phyloP scores from a whole-genome alignment of 1,140 invertebrate species.

The Dendroctonus ponderosae region DNA sequence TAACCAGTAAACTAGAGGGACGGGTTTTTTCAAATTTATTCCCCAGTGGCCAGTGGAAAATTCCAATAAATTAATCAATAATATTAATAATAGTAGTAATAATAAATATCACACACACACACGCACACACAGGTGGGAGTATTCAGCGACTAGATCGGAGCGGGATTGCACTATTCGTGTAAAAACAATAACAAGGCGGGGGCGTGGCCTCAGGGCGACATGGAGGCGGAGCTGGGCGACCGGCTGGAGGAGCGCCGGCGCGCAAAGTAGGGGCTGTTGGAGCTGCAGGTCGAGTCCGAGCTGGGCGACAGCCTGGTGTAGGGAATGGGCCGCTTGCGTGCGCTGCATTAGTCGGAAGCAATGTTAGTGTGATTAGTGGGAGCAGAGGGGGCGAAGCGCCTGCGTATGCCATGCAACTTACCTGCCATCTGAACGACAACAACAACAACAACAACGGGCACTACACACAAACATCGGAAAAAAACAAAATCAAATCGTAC shows the following conservation, averaged over 20 bases:
- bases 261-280: constrained; percentile 57
- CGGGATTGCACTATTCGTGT: no score
- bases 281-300: constrained; percentile 67
- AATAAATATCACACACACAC: no score
- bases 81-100: no score
- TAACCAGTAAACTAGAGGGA: no score
- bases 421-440: constrained; percentile 5
- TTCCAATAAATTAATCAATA: no score
- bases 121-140: no score
- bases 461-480: constrained; percentile 14
- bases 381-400: constrained; percentile 22
- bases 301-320: constrained; percentile 81
- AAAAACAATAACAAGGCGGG: no score
- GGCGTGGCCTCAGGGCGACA: constrained; percentile 28
- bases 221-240: constrained; percentile 19
- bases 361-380: constrained; percentile 21
- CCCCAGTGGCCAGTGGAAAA: no score
- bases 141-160: no score
- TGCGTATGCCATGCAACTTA: constrained; percentile 29
- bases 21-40: no score
- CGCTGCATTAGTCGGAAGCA: constrained; percentile 61
- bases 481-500: constrained; percentile 20
- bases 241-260: constrained; percentile 41
- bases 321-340: constrained; percentile 84
- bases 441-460: not conserved